Evolutionary conservation across 2,888 invertebrate genomes (phyloP), one percentile per base, ranked within the genome.

Genomic region (Chromoteleia sp.): DNA sequence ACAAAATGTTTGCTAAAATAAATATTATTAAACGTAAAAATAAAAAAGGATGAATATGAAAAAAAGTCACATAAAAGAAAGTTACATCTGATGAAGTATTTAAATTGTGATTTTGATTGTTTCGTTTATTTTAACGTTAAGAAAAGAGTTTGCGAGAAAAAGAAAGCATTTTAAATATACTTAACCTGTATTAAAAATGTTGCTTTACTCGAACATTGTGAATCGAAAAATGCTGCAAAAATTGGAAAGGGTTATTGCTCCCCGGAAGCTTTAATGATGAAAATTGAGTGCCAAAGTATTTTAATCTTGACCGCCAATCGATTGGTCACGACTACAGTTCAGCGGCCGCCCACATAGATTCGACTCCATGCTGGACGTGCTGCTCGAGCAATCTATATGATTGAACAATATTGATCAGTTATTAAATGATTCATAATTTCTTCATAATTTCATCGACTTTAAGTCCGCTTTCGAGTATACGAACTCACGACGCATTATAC

Each of bases 311-410:
- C 84, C 61, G 78, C 81, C 85, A 83, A 88, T 88, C 85, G 87
- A 87, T 88, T 88, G 81, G 88, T 88, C 87, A 87, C 86, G 86
- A 87, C 84, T 70, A 76, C 83, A 85, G 84, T 83, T 86, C 84
- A 81, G 76, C 80, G 84, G 85, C 84, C 85, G 85, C 86, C 87
- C 84, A 86, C 84, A 82, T 83, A 76, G 85, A 75, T 79, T 81
- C 67, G 56, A 73, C 68, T 77, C 61, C 76, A 81, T 73, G 68
- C 58, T 68, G 61, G 41, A 81, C 68, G 81, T 73, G 63, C 61
- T 74, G 67, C 61, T 77, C 48, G 56, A 33, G 63, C 73, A 73
- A 77, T 81, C 61, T 81, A 73, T 81, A 73, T 77, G 67, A 81
- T 77, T 81, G 73, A 81, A 81, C 76, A 67, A 81, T 73, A 77